These are phyloP conservation scores for Brachyistius frenatus DNA, from an alignment of 2,113 vertebrate species.

Conservation along the genomic window DNA sequence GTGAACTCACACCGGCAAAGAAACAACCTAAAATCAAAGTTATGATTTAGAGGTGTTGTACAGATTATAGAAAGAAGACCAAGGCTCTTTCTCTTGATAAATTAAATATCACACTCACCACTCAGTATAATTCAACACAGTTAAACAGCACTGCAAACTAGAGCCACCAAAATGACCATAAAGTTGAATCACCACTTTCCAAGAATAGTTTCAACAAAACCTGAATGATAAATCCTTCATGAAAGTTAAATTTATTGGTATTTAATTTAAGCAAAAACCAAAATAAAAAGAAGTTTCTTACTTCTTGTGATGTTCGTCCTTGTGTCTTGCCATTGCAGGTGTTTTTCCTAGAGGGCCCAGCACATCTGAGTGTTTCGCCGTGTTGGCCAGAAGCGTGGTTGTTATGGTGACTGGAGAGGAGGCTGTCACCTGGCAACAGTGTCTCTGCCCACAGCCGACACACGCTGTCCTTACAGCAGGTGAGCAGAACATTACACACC, in stretches of 20 bases:
- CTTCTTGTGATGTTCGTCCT: slow-evolving; percentile 86
- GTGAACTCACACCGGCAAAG: neutral
- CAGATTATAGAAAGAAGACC: slow-evolving; percentile 37
- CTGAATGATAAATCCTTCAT: too few relatives aligned
- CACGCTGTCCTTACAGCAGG: slow-evolving; percentile 97
- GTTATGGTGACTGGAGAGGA: slow-evolving; percentile 87
- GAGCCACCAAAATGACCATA: too few relatives aligned
- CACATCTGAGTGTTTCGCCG: slow-evolving; percentile 66
- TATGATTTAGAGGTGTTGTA: slow-evolving; percentile 9
- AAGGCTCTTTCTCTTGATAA: neutral
- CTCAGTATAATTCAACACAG: too few relatives aligned
- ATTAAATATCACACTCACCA: too few relatives aligned
- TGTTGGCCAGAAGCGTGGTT: slow-evolving; percentile 76
- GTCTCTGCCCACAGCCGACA: slow-evolving; percentile 98
- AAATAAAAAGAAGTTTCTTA: slow-evolving; percentile 71
- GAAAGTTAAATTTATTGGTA: too few relatives aligned
- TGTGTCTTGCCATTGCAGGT: slow-evolving; percentile 84
- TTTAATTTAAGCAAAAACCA: neutral
- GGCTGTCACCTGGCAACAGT: slow-evolving; percentile 93
- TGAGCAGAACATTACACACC: slow-evolving; percentile 95
- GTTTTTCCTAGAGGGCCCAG: slow-evolving; percentile 82
- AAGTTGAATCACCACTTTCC: too few relatives aligned
- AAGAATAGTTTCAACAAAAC: too few relatives aligned
- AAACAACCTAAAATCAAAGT: slow-evolving; percentile 7
- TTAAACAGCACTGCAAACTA: too few relatives aligned